Percentiles rank a stretch among this genome's conserved stretches.
phyloP scores from a whole-genome alignment of 1,140 invertebrate species.

The Heliconius hewitsoni region DNA sequence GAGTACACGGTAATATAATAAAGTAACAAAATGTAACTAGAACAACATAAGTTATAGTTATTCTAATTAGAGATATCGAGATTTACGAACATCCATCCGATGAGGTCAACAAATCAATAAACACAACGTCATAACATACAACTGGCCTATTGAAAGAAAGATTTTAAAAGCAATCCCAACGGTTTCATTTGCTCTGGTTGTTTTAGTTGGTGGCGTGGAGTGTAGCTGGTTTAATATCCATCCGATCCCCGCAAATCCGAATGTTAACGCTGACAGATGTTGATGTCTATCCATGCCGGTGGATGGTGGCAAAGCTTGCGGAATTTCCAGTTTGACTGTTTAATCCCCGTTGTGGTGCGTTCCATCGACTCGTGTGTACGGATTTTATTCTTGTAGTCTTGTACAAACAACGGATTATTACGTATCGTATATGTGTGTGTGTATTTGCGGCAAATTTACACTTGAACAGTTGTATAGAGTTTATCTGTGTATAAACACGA shows the following conservation, averaged over 20 bases:
- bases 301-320: slow-evolving; percentile 51
- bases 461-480: background rate
- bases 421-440: background rate
- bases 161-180: slow-evolving; percentile 40
- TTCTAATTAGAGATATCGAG: background rate
- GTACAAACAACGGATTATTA: slow-evolving; percentile 38
- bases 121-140: background rate
- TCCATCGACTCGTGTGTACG: slow-evolving; percentile 45
- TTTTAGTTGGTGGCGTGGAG: slow-evolving; percentile 41
- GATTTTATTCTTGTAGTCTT: slow-evolving; percentile 37
- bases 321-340: slow-evolving; percentile 63
- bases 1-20: background rate
- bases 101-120: background rate
- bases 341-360: slow-evolving; percentile 53
- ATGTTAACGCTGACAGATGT: slow-evolving; percentile 65
- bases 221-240: slow-evolving; percentile 63
- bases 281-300: slow-evolving; percentile 46
- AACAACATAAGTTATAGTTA: background rate
- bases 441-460: background rate
- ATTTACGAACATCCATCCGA: background rate
- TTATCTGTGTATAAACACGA: no score
- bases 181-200: slow-evolving; percentile 38
- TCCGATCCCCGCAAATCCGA: slow-evolving; percentile 62
- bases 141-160: slow-evolving; percentile 28
- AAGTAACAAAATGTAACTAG: background rate